Evolutionary conservation across 2,888 invertebrate genomes (phyloP).

Genomic region (Leucania comma): DNA sequence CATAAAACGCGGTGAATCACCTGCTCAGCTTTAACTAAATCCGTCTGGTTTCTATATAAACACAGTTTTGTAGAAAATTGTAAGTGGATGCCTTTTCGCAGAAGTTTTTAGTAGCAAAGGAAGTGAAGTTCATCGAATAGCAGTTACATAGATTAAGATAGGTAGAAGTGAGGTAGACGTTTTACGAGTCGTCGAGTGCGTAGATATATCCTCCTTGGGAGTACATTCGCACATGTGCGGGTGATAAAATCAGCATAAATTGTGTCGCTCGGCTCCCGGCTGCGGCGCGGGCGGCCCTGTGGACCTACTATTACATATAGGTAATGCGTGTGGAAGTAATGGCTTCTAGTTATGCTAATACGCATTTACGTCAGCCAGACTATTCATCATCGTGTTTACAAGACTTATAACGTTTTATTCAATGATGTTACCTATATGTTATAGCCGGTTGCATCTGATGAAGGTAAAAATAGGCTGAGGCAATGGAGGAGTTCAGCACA

Average conservation of each 20-base stretch:
- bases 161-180: constrained; percentile 63
- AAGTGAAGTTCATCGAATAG: constrained; percentile 63
- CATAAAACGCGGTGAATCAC: constrained; percentile 68
- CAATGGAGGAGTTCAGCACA: no score
- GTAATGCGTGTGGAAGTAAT: constrained; percentile 71
- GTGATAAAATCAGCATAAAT: constrained; percentile 83
- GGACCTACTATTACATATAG: constrained; percentile 36
- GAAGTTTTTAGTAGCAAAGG: constrained; percentile 50
- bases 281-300: constrained; percentile 13
- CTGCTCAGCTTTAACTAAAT: constrained; percentile 64
- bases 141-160: constrained; percentile 70
- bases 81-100: constrained; percentile 21
- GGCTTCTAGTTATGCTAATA: constrained; percentile 72
- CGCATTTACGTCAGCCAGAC: constrained; percentile 49
- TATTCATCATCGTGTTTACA: constrained; percentile 42
- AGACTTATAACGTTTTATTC: constrained; percentile 23
- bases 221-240: constrained; percentile 72
- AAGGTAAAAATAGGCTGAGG: neutral
- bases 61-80: constrained; percentile 16
- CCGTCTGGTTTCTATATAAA: constrained; percentile 33
- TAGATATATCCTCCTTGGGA: constrained; percentile 69
- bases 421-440: neutral
- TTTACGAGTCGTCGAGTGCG: constrained; percentile 71
- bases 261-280: constrained; percentile 64
- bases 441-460: neutral